Conservation (phyloP, 2,113 vertebrate species). For the Boulengeromyrus knoepffleri region DNA sequence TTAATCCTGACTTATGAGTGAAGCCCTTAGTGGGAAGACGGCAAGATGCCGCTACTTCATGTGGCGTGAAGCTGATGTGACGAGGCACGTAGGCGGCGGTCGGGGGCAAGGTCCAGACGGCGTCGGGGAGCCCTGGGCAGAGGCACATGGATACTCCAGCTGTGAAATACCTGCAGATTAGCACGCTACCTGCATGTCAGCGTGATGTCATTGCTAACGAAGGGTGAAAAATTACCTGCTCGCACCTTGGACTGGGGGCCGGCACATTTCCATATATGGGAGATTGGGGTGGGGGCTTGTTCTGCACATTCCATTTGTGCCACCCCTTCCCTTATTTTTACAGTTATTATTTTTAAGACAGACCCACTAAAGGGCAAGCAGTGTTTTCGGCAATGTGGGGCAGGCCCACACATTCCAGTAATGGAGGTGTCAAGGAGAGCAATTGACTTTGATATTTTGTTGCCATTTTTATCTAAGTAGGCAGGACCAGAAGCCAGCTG, state of each 20-base stretch:
- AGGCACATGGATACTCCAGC: not conserved
- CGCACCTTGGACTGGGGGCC: not conserved
- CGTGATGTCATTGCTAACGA: not conserved
- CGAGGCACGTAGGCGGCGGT: not conserved
- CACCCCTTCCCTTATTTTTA: not conserved
- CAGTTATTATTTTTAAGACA: not conserved
- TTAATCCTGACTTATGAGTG: not conserved
- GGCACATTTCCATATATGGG: not conserved
- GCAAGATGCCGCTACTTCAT: not conserved
- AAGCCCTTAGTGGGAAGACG: not conserved
- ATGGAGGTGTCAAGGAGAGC: slow-evolving; percentile 14
- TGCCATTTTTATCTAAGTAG: slow-evolving; percentile 6
- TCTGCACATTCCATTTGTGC: not conserved
- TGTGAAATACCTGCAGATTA: not conserved
- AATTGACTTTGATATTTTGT: slow-evolving; percentile 11
- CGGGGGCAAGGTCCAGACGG: not conserved
- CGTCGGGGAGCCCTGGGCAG: not conserved
- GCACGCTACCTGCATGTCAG: not conserved
- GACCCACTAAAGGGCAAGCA: not conserved
- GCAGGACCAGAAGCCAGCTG: not conserved
- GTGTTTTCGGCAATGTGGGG: not conserved
- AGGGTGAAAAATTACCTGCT: not conserved
- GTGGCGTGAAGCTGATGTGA: not conserved
- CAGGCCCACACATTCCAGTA: not conserved
- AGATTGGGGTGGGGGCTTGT: not conserved